A percentile compares a stretch with the other conserved stretches of the same genome.
phyloP scores from a whole-genome alignment of 2,113 vertebrate species.

The Seriola rivoliana region DNA sequence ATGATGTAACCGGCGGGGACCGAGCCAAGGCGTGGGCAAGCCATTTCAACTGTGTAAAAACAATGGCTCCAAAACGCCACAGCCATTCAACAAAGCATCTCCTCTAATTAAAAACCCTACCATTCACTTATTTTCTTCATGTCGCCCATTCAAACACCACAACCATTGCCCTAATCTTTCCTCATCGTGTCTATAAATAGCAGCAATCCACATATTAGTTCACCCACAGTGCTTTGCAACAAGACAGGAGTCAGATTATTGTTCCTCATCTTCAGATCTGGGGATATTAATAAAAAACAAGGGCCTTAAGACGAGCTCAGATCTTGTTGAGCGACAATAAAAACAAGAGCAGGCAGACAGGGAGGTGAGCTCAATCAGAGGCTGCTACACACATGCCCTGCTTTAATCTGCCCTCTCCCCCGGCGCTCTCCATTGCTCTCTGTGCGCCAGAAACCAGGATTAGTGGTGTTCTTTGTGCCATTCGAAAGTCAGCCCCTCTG shows the following conservation, averaged over 20 bases:
- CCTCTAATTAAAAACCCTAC: constrained; percentile 39
- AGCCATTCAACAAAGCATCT: constrained; percentile 32
- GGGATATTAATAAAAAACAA: constrained; percentile 42
- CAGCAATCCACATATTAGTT: constrained; percentile 52
- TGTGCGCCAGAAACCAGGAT: constrained; percentile 67
- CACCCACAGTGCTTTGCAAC: constrained; percentile 25
- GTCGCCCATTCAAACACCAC: constrained; percentile 34
- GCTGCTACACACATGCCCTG: constrained; percentile 43
- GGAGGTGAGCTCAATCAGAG: constrained; percentile 67
- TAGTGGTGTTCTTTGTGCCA: constrained; percentile 70
- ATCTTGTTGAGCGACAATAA: constrained; percentile 55
- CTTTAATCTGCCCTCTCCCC: constrained; percentile 70
- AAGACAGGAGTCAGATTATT: constrained; percentile 43
- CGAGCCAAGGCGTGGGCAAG: constrained; percentile 51
- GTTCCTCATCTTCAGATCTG: constrained; percentile 42
- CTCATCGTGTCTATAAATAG: constrained; percentile 47
- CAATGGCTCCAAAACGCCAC: constrained; percentile 38
- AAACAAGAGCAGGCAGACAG: constrained; percentile 49
- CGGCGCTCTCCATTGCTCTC: constrained; percentile 33
- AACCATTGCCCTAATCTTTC: constrained; percentile 46
- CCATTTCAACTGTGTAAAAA: constrained; percentile 59
- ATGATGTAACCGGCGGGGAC: constrained; percentile 63
- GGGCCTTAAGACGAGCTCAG: constrained; percentile 26
- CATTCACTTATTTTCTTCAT: constrained; percentile 35
- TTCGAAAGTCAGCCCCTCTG: constrained; percentile 65